Base-by-base conservation (phyloP, 2,797 vertebrate genomes). In the Mus minutoides region DNA sequence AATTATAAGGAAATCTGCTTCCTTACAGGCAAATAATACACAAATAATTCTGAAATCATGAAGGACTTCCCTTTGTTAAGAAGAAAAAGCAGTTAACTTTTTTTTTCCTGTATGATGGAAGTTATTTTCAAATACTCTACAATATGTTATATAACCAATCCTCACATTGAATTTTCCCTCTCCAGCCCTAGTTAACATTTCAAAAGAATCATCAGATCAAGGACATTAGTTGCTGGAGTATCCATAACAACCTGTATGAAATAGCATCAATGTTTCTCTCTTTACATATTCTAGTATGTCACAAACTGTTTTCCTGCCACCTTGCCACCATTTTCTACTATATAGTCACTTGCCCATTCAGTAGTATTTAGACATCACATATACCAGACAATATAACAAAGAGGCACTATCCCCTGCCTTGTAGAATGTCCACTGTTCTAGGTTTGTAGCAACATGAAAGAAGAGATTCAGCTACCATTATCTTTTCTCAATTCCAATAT, bases 91-190 rank as follows among this genome's bases (percentile, higher is more conserved):
- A 40, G 69, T 43, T 0, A 46, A 14, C n/a, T 82, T 77, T 90
- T 87, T 84, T 87, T n/a, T 78, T n/a, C n/a, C 21, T 82, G 14
- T 43, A 67, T 26, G 58, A 60, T 90, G 56, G 4, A 78, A 89
- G 78, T 71, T 90, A 52, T 92, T 54, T 95, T 92, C 60, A 62
- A 67, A 80, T 75, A 69, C 7, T 88, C 56, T 87, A 71, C 43
- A 29, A 64, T 37, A 17, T 88, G 54, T 10, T 43, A 64, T 3
- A 62, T 0, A 79, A n/a, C 37, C 82, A 46, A 37, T 34, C 24
- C 37, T 88, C 91, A 14, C n/a, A 76, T 49, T 64, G 62, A 84
- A n/a, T 34, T 79, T 69, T 29, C 3, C 60, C 31, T 95, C 67
- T 75, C 37, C 40, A 60, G 31, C 69, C 24, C n/a, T 46, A 78